Evolutionary conservation across 1,140 invertebrate species (phyloP).

Genomic region (Hycleus cichorii): DNA sequence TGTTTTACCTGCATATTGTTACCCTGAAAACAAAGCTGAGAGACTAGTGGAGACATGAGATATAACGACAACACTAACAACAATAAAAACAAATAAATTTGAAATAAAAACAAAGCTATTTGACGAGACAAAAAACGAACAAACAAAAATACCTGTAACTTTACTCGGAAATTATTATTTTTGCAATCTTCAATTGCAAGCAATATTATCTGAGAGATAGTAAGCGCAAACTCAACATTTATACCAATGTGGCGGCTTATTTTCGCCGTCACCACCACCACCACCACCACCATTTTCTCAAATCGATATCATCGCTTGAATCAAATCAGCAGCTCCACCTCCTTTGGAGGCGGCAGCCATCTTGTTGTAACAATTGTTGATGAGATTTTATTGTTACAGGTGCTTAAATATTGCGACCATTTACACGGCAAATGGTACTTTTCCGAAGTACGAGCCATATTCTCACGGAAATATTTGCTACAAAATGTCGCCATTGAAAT

Average conservation of each 20-base stretch:
- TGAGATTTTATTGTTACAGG: conserved; percentile 50
- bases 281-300: neutral
- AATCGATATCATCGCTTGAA: conserved; percentile 12
- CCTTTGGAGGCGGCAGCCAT: conserved; percentile 17
- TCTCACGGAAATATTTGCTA: conserved; percentile 90
- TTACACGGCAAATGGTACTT: conserved; percentile 99
- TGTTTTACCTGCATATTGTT: conserved; percentile 21
- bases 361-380: conserved; percentile 11
- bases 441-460: conserved; percentile 96
- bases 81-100: conserved; percentile 1
- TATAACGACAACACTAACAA: neutral
- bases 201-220: neutral
- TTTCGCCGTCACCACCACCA: neutral
- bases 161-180: too few relatives aligned
- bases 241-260: conserved; percentile 12
- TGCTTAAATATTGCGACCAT: conserved; percentile 94
- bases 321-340: conserved; percentile 10
- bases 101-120: too few relatives aligned
- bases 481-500: conserved; percentile 98
- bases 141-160: neutral
- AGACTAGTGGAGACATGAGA: neutral
- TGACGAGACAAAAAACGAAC: neutral
- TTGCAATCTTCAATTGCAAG: too few relatives aligned
- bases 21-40: conserved; percentile 9
- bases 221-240: conserved; percentile 7